Percentiles rank a stretch among this genome's conserved stretches.
phyloP scores from a whole-genome alignment of 2,888 invertebrate genomes.

The Hyalella azteca region DNA sequence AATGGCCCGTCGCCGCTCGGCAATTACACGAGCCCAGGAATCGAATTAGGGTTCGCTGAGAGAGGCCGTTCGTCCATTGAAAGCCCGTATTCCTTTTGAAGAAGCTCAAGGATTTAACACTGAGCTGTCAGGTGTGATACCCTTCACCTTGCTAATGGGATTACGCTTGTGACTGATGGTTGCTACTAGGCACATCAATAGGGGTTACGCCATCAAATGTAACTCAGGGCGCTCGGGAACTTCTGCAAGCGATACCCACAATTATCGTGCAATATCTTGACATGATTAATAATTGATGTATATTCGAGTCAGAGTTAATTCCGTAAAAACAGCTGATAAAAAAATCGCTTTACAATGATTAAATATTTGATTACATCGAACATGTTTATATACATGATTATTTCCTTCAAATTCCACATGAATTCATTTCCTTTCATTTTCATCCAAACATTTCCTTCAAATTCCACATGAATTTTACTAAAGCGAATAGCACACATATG shows the following conservation, averaged over 20 bases:
- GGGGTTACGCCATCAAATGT: neutral
- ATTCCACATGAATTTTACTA: no score
- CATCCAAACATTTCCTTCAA: no score
- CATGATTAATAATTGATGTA: neutral
- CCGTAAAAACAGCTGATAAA: no score
- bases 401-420: no score
- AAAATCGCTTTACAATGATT: no score
- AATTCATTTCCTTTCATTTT: no score
- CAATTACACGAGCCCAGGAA: neutral
- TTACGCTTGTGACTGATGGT: slow-evolving; percentile 22
- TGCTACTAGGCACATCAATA: neutral
- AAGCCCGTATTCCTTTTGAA: slow-evolving; percentile 26
- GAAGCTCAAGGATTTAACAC: slow-evolving; percentile 37
- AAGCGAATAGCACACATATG: no score
- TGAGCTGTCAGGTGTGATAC: slow-evolving; percentile 28
- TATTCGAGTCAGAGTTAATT: no score
- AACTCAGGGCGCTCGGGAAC: slow-evolving; percentile 2
- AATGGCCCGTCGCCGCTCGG: neutral
- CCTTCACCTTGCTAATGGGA: slow-evolving; percentile 34
- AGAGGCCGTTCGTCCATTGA: slow-evolving; percentile 5
- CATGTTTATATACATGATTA: no score
- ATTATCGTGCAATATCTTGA: neutral
- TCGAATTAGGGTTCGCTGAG: neutral
- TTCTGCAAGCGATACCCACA: no score
- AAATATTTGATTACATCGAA: no score